Evolutionary conservation across 1,140 invertebrate genomes (phyloP).

Genomic region (Mizuhopecten yessoensis): DNA sequence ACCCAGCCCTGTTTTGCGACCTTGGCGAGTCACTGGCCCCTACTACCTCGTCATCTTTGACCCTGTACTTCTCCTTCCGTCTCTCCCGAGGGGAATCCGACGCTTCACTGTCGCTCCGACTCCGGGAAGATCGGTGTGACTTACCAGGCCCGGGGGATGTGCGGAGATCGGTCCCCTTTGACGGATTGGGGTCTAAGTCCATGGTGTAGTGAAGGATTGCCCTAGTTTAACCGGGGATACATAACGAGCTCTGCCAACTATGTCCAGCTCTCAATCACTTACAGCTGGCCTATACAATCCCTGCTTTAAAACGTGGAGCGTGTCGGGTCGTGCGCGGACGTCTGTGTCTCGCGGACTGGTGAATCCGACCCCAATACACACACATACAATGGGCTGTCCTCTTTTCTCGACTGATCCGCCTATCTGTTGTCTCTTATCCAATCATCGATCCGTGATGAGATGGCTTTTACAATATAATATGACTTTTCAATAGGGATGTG

Average conservation of each 20-base stretch:
- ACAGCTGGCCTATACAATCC: background rate
- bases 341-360: background rate
- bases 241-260: conserved; percentile 19
- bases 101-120: conserved; percentile 11
- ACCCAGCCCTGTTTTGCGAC: background rate
- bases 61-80: background rate
- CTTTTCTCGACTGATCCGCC: background rate
- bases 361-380: background rate
- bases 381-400: background rate
- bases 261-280: background rate
- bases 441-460: background rate
- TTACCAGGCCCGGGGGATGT: background rate
- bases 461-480: background rate
- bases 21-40: background rate
- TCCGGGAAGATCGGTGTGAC: background rate
- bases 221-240: background rate
- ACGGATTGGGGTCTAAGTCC: background rate
- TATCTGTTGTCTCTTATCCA: conserved; percentile 11
- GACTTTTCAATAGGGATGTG: conserved; percentile 19
- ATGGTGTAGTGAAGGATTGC: background rate
- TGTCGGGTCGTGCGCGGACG: background rate
- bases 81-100: conserved; percentile 10
- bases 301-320: background rate
- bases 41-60: background rate
- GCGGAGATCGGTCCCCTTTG: background rate